These are phyloP conservation scores for Phoebastria nigripes DNA, from an alignment of 2,797 vertebrate species.

Conservation along the genomic window DNA sequence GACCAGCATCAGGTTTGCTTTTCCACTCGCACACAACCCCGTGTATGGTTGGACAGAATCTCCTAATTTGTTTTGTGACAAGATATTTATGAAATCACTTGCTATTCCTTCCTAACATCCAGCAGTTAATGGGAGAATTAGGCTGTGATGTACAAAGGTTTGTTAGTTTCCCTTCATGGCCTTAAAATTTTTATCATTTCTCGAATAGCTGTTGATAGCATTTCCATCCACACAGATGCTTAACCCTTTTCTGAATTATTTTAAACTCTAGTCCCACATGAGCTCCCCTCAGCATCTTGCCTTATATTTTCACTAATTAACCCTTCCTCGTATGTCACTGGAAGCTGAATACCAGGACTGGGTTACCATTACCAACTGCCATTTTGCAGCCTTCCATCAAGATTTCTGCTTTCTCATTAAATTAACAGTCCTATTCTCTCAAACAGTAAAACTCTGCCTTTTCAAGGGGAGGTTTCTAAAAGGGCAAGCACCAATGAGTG, in stretches of 20 bases:
- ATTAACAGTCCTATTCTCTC: background rate
- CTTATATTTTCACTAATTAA: background rate
- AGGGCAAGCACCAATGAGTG: background rate
- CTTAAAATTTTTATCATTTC: background rate
- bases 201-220: background rate
- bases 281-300: background rate
- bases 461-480: background rate
- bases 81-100: background rate
- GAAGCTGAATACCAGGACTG: background rate
- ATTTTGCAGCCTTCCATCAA: background rate
- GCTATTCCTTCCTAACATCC: background rate
- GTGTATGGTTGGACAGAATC: background rate
- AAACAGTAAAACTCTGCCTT: background rate
- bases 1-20: background rate
- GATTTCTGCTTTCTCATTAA: background rate
- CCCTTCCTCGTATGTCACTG: background rate
- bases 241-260: background rate
- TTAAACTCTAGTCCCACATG: background rate
- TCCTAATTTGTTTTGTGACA: background rate
- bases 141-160: background rate
- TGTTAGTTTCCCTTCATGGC: background rate
- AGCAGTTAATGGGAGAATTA: background rate
- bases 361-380: background rate
- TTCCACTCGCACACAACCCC: background rate
- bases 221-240: background rate